These are phyloP conservation scores for Neelides folsomi DNA, from an alignment of 2,888 invertebrate genomes.

Conservation along the genomic window DNA sequence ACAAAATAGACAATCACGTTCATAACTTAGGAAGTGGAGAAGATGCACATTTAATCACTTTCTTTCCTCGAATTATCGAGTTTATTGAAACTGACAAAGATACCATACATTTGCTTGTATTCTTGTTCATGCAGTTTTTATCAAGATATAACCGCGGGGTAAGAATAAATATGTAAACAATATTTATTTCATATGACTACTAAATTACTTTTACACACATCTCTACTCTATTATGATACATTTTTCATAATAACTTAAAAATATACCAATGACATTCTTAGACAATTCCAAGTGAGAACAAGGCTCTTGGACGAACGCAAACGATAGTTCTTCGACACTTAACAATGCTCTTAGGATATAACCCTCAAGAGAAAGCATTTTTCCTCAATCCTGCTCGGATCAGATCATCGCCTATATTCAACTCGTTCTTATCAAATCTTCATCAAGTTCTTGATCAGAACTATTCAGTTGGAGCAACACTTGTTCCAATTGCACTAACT, in stretches of 20 bases:
- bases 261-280: slow-evolving; percentile 34
- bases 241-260: not conserved
- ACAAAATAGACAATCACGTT: slow-evolving; percentile 55
- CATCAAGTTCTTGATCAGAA: slow-evolving; percentile 93
- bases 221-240: too few relatives aligned
- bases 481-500: slow-evolving; percentile 69
- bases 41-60: slow-evolving; percentile 60
- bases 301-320: slow-evolving; percentile 61
- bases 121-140: slow-evolving; percentile 92
- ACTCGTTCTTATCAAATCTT: slow-evolving; percentile 83
- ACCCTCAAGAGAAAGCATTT: slow-evolving; percentile 76
- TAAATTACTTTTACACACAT: too few relatives aligned
- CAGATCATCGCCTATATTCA: slow-evolving; percentile 84
- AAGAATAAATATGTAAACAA: not conserved
- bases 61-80: slow-evolving; percentile 78
- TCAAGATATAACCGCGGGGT: slow-evolving; percentile 44
- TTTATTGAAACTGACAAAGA: slow-evolving; percentile 88
- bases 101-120: slow-evolving; percentile 84
- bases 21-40: slow-evolving; percentile 72
- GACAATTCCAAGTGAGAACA: slow-evolving; percentile 78
- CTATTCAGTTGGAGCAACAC: slow-evolving; percentile 76
- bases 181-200: too few relatives aligned
- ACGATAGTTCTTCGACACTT: slow-evolving; percentile 80
- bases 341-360: slow-evolving; percentile 83
- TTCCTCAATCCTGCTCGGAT: slow-evolving; percentile 76